Percentiles rank a stretch among this genome's conserved stretches.
Evolutionary conservation across 2,113 vertebrate species (phyloP).

Genomic region (Osmerus eperlanus): DNA sequence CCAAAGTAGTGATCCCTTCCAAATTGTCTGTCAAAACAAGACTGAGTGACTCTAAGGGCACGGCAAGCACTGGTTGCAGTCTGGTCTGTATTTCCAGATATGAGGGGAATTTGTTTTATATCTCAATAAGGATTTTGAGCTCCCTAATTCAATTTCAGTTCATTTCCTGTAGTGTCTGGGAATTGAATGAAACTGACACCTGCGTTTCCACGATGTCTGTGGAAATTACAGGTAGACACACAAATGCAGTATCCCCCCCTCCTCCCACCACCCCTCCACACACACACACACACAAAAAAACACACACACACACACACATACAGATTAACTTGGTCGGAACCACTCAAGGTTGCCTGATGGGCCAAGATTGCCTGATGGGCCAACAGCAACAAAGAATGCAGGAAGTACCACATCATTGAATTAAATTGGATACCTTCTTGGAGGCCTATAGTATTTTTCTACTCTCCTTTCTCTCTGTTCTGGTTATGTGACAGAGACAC

Average conservation of each 20-base stretch:
- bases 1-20: slow-evolving; percentile 37
- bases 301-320: slow-evolving; percentile 30
- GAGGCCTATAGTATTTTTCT: slow-evolving; percentile 54
- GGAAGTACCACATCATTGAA: slow-evolving; percentile 68
- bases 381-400: slow-evolving; percentile 63
- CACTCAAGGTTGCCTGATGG: slow-evolving; percentile 38
- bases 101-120: no score
- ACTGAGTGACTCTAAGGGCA: slow-evolving; percentile 14
- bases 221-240: not conserved
- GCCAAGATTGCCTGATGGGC: slow-evolving; percentile 41
- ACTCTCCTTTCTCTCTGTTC: slow-evolving; percentile 34
- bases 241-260: no score
- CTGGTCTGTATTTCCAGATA: no score
- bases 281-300: slow-evolving; percentile 23
- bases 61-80: not conserved
- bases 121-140: no score
- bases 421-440: slow-evolving; percentile 56
- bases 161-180: no score
- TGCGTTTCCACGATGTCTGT: not conserved
- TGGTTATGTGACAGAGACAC: slow-evolving; percentile 21
- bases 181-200: no score
- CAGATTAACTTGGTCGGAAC: slow-evolving; percentile 31
- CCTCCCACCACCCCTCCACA: not conserved
- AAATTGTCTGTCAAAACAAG: slow-evolving; percentile 40
- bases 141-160: no score